Evolutionary conservation across 1,140 invertebrate species (phyloP), one percentile per base, ranked within the genome.

Genomic region (Phymastichus coffea): DNA sequence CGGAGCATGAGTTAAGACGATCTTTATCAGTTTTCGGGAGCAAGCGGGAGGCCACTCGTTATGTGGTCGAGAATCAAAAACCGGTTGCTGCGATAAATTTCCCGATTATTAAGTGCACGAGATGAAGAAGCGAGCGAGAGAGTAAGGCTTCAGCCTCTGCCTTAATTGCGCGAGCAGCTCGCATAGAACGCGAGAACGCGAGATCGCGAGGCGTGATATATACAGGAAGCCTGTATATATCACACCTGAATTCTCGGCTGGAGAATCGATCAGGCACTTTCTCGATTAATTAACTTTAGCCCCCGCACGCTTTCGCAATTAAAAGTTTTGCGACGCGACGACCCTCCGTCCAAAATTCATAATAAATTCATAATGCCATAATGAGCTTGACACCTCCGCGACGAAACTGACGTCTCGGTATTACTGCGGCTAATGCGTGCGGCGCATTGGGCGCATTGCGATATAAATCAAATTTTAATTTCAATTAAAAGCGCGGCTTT

Each of bases 31-130:
- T 58, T 58, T 58, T 58, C 47, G 56, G 57, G 44, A 52, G n/a
- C n/a, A n/a, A n/a, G n/a, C n/a, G n/a, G n/a, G 38, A 53, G 41
- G 49, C 57, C 57, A 59, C 53, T 59, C 48, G 46, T 59, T 59
- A 59, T 41, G 37, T n/a, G n/a, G n/a, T n/a, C n/a, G n/a, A n/a
- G n/a, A 59, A 59, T 59, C 57, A 59, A 59, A 59, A 59, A 46
- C 49, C 46, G 30, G 33, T n/a, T 25, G 37, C 19, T 33, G 28
- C 40, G 57, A 59, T 59, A 59, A 58, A 58, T 58, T 58, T 51
- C 25, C 25, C 26, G 38, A 58, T 59, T 59, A 59, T 59, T 53
- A 46, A 59, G 40, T 22, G 40, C 41, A 37, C 41, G 49, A 14
- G 43, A 20, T 22, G 41, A 8, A 28, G 17, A 52, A 38, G 28